phyloP scores from a whole-genome alignment of 1,140 invertebrate species.

The Idris sp. region DNA sequence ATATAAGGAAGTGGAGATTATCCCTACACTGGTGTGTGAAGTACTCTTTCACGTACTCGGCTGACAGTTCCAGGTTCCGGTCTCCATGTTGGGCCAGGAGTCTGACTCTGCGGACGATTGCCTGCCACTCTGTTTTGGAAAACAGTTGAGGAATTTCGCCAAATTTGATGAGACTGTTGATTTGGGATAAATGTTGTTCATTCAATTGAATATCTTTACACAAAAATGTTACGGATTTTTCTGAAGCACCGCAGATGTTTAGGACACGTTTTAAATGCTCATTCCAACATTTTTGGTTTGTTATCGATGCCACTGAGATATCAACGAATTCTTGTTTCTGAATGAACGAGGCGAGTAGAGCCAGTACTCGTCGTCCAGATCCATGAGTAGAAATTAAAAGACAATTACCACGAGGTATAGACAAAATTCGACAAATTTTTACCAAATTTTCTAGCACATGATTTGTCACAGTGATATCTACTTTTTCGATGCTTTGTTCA shows the following conservation, averaged over 20 bases:
- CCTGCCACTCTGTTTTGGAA: conserved; percentile 80
- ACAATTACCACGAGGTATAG: conserved; percentile 79
- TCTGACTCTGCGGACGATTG: conserved; percentile 79
- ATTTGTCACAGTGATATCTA: conserved; percentile 82
- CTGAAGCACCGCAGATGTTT: conserved; percentile 76
- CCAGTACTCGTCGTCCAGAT: conserved; percentile 81
- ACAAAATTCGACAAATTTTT: conserved; percentile 81
- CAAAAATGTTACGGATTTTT: conserved; percentile 80
- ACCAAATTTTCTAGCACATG: conserved; percentile 83
- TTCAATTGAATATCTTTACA: conserved; percentile 81
- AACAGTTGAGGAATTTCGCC: conserved; percentile 83
- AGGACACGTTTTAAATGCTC: conserved; percentile 82
- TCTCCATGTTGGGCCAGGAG: conserved; percentile 76
- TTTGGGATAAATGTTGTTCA: conserved; percentile 81
- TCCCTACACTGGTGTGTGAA: conserved; percentile 82
- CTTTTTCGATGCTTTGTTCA: conserved; percentile 79
- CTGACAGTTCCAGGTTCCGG: conserved; percentile 79
- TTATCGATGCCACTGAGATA: conserved; percentile 80
- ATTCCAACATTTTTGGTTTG: conserved; percentile 79
- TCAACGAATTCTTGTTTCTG: conserved; percentile 81
- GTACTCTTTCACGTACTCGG: conserved; percentile 80
- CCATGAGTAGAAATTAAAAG: conserved; percentile 82
- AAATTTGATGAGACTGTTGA: conserved; percentile 81
- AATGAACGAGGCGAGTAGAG: conserved; percentile 80
- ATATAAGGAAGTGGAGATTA: conserved; percentile 84